Evolutionary conservation across 2,113 vertebrate species (phyloP).

Genomic region (Melospiza melodia): DNA sequence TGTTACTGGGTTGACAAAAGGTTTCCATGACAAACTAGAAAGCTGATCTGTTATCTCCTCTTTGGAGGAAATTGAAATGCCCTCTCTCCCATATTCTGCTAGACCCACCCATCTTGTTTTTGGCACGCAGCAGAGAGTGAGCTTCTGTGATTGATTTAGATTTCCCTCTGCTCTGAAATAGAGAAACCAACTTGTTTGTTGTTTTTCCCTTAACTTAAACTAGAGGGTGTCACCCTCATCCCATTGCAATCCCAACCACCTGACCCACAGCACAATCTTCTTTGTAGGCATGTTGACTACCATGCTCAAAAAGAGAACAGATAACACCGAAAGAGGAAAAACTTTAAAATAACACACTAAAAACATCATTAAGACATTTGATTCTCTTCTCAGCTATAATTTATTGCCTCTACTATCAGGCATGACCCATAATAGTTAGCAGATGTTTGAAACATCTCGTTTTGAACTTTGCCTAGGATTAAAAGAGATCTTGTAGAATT

Average conservation of each 20-base stretch:
- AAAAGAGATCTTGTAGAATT: conserved; percentile 25
- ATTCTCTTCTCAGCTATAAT: conserved; percentile 2
- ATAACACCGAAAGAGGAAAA: conserved; percentile 9
- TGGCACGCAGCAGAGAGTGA: not conserved
- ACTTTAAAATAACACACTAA: conserved; percentile 18
- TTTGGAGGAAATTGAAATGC: conserved; percentile 43
- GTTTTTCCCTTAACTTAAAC: not conserved
- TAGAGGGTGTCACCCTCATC: not conserved
- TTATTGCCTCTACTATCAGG: conserved; percentile 39
- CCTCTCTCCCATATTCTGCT: conserved; percentile 23
- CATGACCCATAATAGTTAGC: conserved; percentile 40
- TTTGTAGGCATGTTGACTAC: not conserved
- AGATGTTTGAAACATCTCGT: conserved; percentile 43
- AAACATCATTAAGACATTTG: conserved; percentile 25
- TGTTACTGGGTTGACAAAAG: conserved; percentile 65
- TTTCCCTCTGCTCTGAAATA: not conserved
- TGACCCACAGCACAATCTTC: not conserved
- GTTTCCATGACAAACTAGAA: conserved; percentile 72
- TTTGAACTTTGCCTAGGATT: conserved; percentile 53
- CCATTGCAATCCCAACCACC: not conserved
- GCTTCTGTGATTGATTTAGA: not conserved
- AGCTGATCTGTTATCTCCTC: conserved; percentile 60
- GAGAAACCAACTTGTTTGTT: conserved; percentile 15
- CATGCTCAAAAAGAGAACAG: not conserved
- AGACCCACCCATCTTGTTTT: conserved; percentile 48